Base-by-base conservation (phyloP, 2,888 invertebrate species). In the Drosophila incognita region DNA sequence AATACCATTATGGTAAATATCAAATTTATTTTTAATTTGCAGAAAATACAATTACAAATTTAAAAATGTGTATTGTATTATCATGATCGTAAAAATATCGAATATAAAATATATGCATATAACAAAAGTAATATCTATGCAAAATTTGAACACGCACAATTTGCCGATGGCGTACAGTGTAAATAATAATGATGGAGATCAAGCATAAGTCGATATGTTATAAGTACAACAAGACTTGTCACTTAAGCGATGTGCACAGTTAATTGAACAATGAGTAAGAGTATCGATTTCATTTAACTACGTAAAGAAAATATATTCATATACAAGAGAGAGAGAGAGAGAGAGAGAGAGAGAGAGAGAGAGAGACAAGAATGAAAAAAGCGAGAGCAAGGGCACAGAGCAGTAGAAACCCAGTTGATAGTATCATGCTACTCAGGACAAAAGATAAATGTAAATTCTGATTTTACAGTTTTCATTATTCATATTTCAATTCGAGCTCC, bases 251-350 rank as follows among this genome's bases (percentile, higher is more conserved):
- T 29, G 53, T 40, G 31, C 57, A 48, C 36, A 27, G 40, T n/a
- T 68, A 68, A 61, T 67, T 66, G 51, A 42, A 24, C 65, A 72
- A 56, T 59, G 36, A 40, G 48, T 35, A 31, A 56, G 24, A 35
- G 46, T 66, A 73, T 72, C 54, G 59, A 72, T 60, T 52, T 40
- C 0, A 13, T 38, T 5, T n/a, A 62, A 29, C 31, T 15, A 40
- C 40, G 10, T n/a, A n/a, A 10, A n/a, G 38, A n/a, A n/a, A 8
- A 40, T 1, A 40, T 4, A 40, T 40, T n/a, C n/a, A n/a, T 40
- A 10, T 8, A n/a, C 10, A n/a, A 15, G 29, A 21, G n/a, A 31
- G 31, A 3, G 57, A 24, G 24, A 13, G 11, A 3, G 27, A 27
- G 27, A 27, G 11, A 27, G 24, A 48, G 7, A 21, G 21, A 21